These are phyloP conservation scores for Malthinus flaveolus DNA, from an alignment of 2,888 invertebrate species.

Conservation along the genomic window DNA sequence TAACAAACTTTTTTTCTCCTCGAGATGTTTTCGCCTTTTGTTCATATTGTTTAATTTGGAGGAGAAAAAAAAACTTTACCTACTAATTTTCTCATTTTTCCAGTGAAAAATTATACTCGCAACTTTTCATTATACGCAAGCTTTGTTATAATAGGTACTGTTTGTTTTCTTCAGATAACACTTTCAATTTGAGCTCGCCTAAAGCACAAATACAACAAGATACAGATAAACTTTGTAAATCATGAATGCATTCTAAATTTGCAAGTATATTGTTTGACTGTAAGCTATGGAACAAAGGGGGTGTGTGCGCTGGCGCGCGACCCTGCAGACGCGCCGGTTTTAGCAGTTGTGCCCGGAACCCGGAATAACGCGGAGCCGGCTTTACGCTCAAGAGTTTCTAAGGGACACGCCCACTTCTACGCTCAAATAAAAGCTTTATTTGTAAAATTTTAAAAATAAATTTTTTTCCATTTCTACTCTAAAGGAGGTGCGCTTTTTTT, in stretches of 20 bases:
- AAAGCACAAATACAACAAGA: slow-evolving; percentile 15
- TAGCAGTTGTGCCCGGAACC: slow-evolving; percentile 30
- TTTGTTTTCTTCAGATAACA: slow-evolving; percentile 5
- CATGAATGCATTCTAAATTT: slow-evolving; percentile 30
- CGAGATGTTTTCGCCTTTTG: too few species aligned
- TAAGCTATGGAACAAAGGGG: slow-evolving; percentile 28
- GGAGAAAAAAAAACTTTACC: too few species aligned
- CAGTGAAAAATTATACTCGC: too few species aligned
- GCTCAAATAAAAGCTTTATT: slow-evolving; percentile 18
- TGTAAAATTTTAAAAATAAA: slow-evolving; percentile 9
- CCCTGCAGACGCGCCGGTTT: slow-evolving; percentile 29
- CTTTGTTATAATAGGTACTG: neutral
- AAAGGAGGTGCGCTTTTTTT: neutral
- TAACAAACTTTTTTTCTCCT: too few species aligned
- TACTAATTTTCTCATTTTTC: too few species aligned
- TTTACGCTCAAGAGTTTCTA: slow-evolving; percentile 18
- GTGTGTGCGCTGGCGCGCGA: slow-evolving; percentile 30
- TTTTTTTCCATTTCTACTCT: neutral
- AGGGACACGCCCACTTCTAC: slow-evolving; percentile 28
- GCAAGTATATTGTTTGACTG: slow-evolving; percentile 31
- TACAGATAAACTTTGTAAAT: slow-evolving; percentile 26
- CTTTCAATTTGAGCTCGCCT: slow-evolving; percentile 6
- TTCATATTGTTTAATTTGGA: too few species aligned
- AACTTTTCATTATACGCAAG: too few species aligned
- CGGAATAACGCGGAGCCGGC: slow-evolving; percentile 27